These are phyloP conservation scores for Brachyrhaphis roseni DNA, from an alignment of 2,797 vertebrate species.

Conservation along the genomic window DNA sequence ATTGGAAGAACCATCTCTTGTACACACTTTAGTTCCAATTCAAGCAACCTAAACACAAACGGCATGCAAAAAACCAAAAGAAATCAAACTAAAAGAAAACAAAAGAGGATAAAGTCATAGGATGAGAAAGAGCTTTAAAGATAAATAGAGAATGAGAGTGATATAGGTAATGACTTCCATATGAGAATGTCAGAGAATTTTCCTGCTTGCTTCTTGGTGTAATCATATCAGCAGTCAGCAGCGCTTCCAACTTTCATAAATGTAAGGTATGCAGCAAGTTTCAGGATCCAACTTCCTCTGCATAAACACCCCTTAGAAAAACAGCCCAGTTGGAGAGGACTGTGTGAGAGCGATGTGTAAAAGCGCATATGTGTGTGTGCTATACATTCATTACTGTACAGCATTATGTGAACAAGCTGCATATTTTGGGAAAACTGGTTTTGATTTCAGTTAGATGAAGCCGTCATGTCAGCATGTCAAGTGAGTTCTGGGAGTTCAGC, in stretches of 20 bases:
- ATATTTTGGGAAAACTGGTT: slow-evolving; percentile 21
- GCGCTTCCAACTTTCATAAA: slow-evolving; percentile 89
- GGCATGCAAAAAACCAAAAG: slow-evolving; percentile 40
- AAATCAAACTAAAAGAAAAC: slow-evolving; percentile 26
- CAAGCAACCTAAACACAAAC: slow-evolving; percentile 44
- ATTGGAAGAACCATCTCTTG: slow-evolving; percentile 28
- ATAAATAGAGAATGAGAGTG: slow-evolving; percentile 69
- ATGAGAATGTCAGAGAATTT: slow-evolving; percentile 83
- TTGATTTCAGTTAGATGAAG: slow-evolving; percentile 43
- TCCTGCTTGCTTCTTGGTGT: slow-evolving; percentile 81
- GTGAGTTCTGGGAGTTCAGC: slow-evolving; percentile 23
- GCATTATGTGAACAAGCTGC: slow-evolving; percentile 14
- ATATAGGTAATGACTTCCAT: slow-evolving; percentile 91
- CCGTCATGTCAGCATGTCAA: slow-evolving; percentile 30
- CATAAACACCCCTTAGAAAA: slow-evolving; percentile 79
- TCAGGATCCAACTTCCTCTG: slow-evolving; percentile 77
- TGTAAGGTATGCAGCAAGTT: slow-evolving; percentile 85
- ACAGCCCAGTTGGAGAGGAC: slow-evolving; percentile 61
- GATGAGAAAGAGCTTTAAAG: slow-evolving; percentile 24
- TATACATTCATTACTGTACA: slow-evolving; percentile 10
- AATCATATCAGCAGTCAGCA: slow-evolving; percentile 92
- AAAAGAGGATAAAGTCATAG: slow-evolving; percentile 22
- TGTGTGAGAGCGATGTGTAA: slow-evolving; percentile 28
- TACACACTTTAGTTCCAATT: slow-evolving; percentile 17
- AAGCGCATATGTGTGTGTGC: slow-evolving; percentile 24